These are phyloP conservation scores for Gephyroberyx darwinii DNA, from an alignment of 2,797 vertebrate species.

Conservation along the genomic window DNA sequence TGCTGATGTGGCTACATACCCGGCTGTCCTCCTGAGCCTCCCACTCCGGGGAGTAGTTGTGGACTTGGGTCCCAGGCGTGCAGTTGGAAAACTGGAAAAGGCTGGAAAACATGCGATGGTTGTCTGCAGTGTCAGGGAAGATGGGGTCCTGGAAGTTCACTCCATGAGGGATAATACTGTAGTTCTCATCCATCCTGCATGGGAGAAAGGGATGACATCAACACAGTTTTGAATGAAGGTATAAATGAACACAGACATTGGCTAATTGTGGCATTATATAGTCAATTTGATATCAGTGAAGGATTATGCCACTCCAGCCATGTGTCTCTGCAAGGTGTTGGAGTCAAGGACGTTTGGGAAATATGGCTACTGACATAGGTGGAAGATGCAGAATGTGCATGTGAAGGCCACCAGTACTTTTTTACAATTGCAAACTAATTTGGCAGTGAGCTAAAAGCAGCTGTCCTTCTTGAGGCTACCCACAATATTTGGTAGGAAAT, in stretches of 20 bases:
- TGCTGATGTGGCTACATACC: conserved; percentile 67
- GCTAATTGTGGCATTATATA: too few species aligned
- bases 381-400: not conserved
- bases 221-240: not conserved
- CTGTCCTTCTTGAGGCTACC: not conserved
- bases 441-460: not conserved
- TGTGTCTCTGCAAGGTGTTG: too few species aligned
- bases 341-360: too few species aligned
- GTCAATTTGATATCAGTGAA: too few species aligned
- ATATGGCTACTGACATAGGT: not conserved
- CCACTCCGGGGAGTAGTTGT: conserved; percentile 83
- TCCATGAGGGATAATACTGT: conserved; percentile 86
- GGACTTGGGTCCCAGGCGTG: conserved; percentile 81
- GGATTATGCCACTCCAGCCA: too few species aligned
- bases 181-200: conserved; percentile 87
- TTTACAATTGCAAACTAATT: not conserved
- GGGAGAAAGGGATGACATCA: conserved; percentile 12
- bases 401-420: not conserved
- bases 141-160: conserved; percentile 89
- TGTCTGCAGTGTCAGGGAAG: conserved; percentile 84
- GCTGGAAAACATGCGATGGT: conserved; percentile 85
- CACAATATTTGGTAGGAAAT: not conserved
- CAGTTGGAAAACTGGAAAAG: conserved; percentile 90
- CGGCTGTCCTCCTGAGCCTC: conserved; percentile 86
- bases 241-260: not conserved